Evolutionary conservation across 2,797 vertebrate genomes (phyloP).

Genomic region (Pipistrellus kuhlii): DNA sequence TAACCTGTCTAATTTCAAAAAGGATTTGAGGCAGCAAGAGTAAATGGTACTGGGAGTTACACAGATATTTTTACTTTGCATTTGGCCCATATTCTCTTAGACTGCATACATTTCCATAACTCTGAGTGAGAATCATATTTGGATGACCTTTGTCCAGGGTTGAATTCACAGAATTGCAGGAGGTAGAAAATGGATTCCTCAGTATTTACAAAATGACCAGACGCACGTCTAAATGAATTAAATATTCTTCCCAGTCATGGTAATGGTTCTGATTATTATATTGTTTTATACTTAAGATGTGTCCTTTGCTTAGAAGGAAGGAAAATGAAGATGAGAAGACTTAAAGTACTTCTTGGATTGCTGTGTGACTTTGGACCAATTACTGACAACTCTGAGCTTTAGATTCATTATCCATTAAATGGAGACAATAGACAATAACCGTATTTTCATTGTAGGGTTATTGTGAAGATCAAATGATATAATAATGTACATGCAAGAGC

Average conservation of each 20-base stretch:
- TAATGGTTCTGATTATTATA: conserved; percentile 50
- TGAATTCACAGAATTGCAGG: conserved; percentile 69
- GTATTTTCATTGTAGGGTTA: not conserved
- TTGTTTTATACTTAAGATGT: conserved; percentile 30
- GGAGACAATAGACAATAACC: conserved; percentile 20
- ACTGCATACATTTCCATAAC: conserved; percentile 78
- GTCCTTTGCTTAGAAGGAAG: conserved; percentile 34
- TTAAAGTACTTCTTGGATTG: conserved; percentile 53
- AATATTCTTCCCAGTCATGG: conserved; percentile 51
- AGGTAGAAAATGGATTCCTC: conserved; percentile 68
- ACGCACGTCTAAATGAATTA: conserved; percentile 56
- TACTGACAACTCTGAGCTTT: conserved; percentile 43
- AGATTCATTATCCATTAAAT: conserved; percentile 18
- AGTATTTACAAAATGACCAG: conserved; percentile 50
- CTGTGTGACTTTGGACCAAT: conserved; percentile 61
- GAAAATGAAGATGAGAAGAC: not conserved
- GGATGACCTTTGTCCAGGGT: conserved; percentile 72
- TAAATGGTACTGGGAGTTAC: conserved; percentile 76
- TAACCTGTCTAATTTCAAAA: conserved; percentile 70
- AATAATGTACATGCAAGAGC: conserved; percentile 46
- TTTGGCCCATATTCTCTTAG: conserved; percentile 78
- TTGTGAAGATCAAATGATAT: conserved; percentile 51
- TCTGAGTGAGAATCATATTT: conserved; percentile 77
- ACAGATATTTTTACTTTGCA: conserved; percentile 81
- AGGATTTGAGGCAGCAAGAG: conserved; percentile 61